Base-by-base conservation (phyloP, 2,888 invertebrate genomes). In the Platycheirus rosarum region DNA sequence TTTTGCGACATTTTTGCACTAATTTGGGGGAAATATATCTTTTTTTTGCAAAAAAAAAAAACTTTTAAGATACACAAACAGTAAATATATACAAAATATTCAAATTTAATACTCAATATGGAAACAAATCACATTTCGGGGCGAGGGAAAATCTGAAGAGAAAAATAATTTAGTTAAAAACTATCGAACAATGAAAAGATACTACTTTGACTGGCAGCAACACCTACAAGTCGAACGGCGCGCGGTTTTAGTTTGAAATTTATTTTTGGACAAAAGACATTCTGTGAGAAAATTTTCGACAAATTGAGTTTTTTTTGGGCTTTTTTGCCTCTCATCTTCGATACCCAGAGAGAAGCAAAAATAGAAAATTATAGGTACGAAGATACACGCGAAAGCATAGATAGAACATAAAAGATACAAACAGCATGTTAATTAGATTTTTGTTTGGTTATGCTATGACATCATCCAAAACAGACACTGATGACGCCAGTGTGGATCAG, bases 341-440 rank as follows among this genome's bases (percentile, higher is more conserved):
- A 51, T 18, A 53, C 65, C 69, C 66, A 70, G 55, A 40, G 51
- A 70, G 51, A 23, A 42, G 70, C 70, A 55, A 76, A 80, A 80
- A 80, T 75, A 80, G 75, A 80, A 80, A 66, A 70, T 46, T 26
- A 53, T 23, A 60, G 51, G 51, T 74, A 63, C 37, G 74, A 80
- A 75, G 79, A 42, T 60, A 70, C 37, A 65, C 11, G 9, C 0
- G 2, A 48, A 55, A 78, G 44, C 26, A 42, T 18, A 40, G 3
- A 32, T 4, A 6, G 6, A 35, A 37, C 8, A 51, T 35, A 49
- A 26, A 37, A 48, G 26, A 66, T 51, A 60, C 55, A 37, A 14
- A 29, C 11, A 29, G 14, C n/a, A 51, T 8, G 32, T 42, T 23
- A 46, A 32, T 35, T 51, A 29, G 26, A 40, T 8, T 29, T 49